These are phyloP conservation scores for Pterocles burchelli DNA, from an alignment of 2,113 vertebrate genomes.

Conservation along the genomic window DNA sequence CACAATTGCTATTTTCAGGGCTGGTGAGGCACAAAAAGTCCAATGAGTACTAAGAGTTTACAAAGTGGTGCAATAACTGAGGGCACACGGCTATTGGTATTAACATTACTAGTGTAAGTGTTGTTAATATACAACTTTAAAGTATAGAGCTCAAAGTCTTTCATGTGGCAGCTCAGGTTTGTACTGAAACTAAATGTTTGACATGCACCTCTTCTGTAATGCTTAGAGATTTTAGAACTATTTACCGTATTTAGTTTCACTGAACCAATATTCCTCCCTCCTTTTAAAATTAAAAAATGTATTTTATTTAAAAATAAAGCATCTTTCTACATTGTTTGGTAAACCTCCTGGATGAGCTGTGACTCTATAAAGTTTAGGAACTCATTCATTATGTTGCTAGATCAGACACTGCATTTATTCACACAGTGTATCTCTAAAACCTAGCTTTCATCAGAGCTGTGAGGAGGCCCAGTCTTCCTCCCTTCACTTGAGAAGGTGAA, in stretches of 20 bases:
- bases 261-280: not conserved
- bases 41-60: not conserved
- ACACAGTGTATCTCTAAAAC: slow-evolving; percentile 71
- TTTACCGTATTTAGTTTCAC: not conserved
- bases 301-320: not conserved
- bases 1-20: not conserved
- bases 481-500: slow-evolving; percentile 75
- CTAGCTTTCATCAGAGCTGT: slow-evolving; percentile 72
- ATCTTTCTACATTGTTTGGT: slow-evolving; percentile 50
- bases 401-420: slow-evolving; percentile 75
- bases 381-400: slow-evolving; percentile 73
- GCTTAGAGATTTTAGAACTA: not conserved
- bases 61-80: not conserved
- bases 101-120: not conserved
- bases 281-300: not conserved
- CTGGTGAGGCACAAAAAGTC: not conserved
- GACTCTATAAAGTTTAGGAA: slow-evolving; percentile 77
- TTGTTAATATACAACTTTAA: not conserved
- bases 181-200: not conserved
- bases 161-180: not conserved
- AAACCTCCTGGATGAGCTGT: slow-evolving; percentile 60
- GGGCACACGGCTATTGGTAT: not conserved
- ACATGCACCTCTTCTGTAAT: not conserved
- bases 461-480: slow-evolving; percentile 61
- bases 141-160: not conserved